phyloP scores from a whole-genome alignment of 2,797 vertebrate genomes.

The Semotilus atromaculatus region DNA sequence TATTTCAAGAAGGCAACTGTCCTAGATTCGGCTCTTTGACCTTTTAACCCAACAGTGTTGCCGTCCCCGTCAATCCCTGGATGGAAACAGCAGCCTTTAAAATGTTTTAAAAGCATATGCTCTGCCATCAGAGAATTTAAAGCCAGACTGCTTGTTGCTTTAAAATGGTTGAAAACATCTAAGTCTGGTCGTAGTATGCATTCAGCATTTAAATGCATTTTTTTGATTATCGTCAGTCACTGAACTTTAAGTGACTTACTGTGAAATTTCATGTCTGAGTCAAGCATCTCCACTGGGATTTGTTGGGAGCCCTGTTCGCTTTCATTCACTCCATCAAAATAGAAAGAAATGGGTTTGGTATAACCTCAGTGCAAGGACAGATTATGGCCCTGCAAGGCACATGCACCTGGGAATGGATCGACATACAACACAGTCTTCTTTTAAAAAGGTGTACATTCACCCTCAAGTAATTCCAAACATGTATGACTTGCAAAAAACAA shows the following conservation, averaged over 20 bases:
- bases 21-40: slow-evolving; percentile 27
- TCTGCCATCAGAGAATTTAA: background rate
- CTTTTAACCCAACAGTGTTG: slow-evolving; percentile 16
- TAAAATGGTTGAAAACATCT: slow-evolving; percentile 1
- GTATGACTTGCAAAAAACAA: too few relatives aligned
- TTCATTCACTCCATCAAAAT: slow-evolving; percentile 23
- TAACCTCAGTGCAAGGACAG: slow-evolving; percentile 9
- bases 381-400: slow-evolving; percentile 5
- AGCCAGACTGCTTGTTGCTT: background rate
- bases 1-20: slow-evolving; percentile 26
- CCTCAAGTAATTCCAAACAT: background rate
- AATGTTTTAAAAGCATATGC: slow-evolving; percentile 6
- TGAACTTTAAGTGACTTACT: slow-evolving; percentile 28
- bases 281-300: slow-evolving; percentile 23
- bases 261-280: slow-evolving; percentile 28
- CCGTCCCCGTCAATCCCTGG: background rate
- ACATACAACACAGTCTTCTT: slow-evolving; percentile 1
- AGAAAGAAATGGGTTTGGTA: slow-evolving; percentile 15
- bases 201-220: slow-evolving; percentile 27
- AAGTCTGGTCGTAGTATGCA: background rate
- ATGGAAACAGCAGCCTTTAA: slow-evolving; percentile 2
- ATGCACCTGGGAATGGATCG: background rate
- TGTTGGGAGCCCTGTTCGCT: background rate
- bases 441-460: background rate
- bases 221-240: slow-evolving; percentile 12